These are phyloP conservation scores for Deroplatys truncata DNA, from an alignment of 2,888 invertebrate genomes.

Conservation along the genomic window DNA sequence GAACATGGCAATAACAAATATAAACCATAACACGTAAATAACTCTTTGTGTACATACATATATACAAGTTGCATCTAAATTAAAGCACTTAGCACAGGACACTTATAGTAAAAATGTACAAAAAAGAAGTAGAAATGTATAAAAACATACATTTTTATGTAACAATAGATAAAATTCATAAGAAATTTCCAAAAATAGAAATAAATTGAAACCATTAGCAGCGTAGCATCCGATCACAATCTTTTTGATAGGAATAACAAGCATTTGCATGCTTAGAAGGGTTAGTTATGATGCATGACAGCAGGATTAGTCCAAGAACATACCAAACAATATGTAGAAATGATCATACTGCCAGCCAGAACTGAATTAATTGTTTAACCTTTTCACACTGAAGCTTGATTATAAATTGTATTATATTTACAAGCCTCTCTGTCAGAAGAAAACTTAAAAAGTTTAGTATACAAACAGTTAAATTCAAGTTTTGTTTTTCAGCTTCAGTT, in stretches of 20 bases:
- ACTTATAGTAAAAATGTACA: neutral
- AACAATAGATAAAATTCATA: neutral
- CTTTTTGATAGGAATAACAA: neutral
- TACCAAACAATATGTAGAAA: neutral
- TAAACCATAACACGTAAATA: neutral
- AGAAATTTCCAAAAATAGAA: neutral
- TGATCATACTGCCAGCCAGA: neutral
- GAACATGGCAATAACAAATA: neutral
- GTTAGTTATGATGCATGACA: neutral
- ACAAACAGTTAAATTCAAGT: neutral
- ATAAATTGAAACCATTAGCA: neutral
- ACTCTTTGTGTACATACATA: neutral
- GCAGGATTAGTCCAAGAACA: neutral
- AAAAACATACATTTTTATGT: slow-evolving; percentile 1
- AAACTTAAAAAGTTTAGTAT: neutral
- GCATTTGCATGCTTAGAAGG: neutral
- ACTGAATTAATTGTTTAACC: neutral
- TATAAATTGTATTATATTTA: neutral
- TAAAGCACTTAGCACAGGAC: neutral
- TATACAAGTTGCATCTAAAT: neutral
- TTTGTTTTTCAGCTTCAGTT: neutral
- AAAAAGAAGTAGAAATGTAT: slow-evolving; percentile 5
- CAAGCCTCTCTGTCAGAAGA: neutral
- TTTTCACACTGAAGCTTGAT: neutral
- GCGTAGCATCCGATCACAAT: neutral